Evolutionary conservation across 2,888 invertebrate species (phyloP).

Genomic region (Venustoraphidia nigricollis): DNA sequence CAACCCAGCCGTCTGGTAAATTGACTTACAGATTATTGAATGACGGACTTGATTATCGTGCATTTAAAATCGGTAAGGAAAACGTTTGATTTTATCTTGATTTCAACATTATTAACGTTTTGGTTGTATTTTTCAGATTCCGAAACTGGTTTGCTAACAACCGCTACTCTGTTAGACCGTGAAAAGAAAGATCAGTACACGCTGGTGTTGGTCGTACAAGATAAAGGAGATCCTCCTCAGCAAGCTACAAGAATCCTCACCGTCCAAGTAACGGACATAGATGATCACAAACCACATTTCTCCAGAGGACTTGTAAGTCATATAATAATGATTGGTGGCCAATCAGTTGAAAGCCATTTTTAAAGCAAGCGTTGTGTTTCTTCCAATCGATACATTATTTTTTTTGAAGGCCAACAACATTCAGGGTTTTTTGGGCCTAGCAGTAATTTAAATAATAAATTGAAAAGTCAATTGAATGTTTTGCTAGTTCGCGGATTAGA

Average conservation of each 20-base stretch:
- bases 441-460: neutral
- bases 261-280: slow-evolving; percentile 54
- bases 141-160: slow-evolving; percentile 56
- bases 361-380: too few species aligned
- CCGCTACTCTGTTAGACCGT: slow-evolving; percentile 51
- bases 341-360: too few species aligned
- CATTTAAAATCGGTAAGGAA: slow-evolving; percentile 40
- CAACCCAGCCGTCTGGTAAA: slow-evolving; percentile 56
- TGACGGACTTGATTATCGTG: slow-evolving; percentile 44
- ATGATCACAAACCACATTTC: slow-evolving; percentile 66
- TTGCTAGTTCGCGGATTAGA: neutral
- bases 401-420: too few species aligned
- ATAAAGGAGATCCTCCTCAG: slow-evolving; percentile 62
- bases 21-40: slow-evolving; percentile 56
- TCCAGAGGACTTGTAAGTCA: slow-evolving; percentile 43
- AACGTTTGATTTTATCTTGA: neutral
- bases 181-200: slow-evolving; percentile 59
- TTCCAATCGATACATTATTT: too few species aligned
- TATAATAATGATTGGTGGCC: too few species aligned
- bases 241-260: slow-evolving; percentile 54
- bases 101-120: neutral
- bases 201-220: slow-evolving; percentile 62
- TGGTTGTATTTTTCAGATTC: slow-evolving; percentile 29
- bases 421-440: too few species aligned
- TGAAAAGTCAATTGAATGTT: neutral